These are phyloP conservation scores for Allacma fusca DNA, from an alignment of 2,888 invertebrate genomes.

Conservation along the genomic window DNA sequence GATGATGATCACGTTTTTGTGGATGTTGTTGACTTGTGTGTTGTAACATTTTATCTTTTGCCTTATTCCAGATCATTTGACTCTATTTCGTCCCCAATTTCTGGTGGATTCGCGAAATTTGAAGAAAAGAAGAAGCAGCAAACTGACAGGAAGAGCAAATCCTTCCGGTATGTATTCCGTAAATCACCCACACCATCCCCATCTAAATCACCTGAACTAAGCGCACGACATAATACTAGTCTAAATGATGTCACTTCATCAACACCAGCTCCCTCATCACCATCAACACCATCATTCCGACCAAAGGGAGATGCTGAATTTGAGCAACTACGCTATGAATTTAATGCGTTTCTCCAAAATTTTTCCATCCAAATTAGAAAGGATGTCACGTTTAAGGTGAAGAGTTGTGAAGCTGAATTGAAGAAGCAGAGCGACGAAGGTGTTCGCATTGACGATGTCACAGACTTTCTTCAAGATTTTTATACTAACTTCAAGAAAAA, in stretches of 20 bases:
- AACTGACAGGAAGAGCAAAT: slow-evolving; percentile 78
- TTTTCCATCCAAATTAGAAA: slow-evolving; percentile 67
- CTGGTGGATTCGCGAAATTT: slow-evolving; percentile 76
- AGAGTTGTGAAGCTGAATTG: slow-evolving; percentile 73
- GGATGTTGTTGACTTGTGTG: not conserved
- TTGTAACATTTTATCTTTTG: not conserved
- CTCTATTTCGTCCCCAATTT: slow-evolving; percentile 57
- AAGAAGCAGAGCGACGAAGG: slow-evolving; percentile 70
- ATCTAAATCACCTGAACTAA: slow-evolving; percentile 48
- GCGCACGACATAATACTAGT: slow-evolving; percentile 23
- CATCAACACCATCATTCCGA: not conserved
- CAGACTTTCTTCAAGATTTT: slow-evolving; percentile 88
- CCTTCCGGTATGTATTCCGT: slow-evolving; percentile 79
- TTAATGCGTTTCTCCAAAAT: slow-evolving; percentile 67
- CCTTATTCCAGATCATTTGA: slow-evolving; percentile 55
- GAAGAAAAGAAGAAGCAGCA: slow-evolving; percentile 86
- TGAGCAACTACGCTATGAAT: slow-evolving; percentile 64
- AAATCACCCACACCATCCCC: slow-evolving; percentile 69
- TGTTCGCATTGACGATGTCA: slow-evolving; percentile 78
- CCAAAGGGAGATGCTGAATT: slow-evolving; percentile 61
- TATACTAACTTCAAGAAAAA: slow-evolving; percentile 81
- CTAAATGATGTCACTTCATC: slow-evolving; percentile 39
- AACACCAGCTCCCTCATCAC: not conserved
- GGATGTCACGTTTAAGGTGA: slow-evolving; percentile 75
- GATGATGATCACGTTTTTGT: not conserved